Evolutionary conservation across 2,888 invertebrate genomes (phyloP), one percentile per base, ranked within the genome.

Genomic region (Pyrochroa serraticornis): DNA sequence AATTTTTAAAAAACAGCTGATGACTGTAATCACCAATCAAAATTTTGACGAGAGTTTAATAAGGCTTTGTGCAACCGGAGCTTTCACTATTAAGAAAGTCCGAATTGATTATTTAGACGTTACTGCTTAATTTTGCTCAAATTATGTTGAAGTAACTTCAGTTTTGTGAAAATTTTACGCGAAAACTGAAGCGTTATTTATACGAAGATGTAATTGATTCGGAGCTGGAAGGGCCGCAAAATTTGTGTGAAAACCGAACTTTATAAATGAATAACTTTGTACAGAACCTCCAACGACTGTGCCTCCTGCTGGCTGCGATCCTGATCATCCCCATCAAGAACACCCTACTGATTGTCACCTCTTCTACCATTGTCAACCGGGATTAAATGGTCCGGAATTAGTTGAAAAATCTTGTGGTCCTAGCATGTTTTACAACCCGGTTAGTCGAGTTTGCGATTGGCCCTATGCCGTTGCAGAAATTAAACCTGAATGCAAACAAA

Each of bases 321-420:
- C 82, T 0, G 72, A 75, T 0, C 80, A 81, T 8, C 86, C 87
- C 0, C 84, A 84, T 73, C 80, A 83, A 70, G 82, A 85, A 8
- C 87, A 87, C 75, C 85, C 85, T 0, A 82, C 78, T 0, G 85
- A 91, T 75, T 92, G 92, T 71, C 80, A 82, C 65, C 80, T 85
- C 71, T 92, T 89, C 79, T 85, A 87, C 72, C 88, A 91, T 55
- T 92, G 91, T 60, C 79, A 80, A 0, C 84, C 85, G 0, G 78
- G 77, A 22, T 57, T 64, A 1, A 34, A 62, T 39, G 70, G 66
- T n/a, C 70, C 75, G 31, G 60, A 74, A 58, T 67, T 74, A 22
- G 85, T 88, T 5, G 83, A 87, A 66, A 89, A 90, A 78, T 80
- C 82, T 0, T 92, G 92, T 67, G 86, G 84, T 0, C 79, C 82